A percentile compares a stretch with the other conserved stretches of the same genome.
Conservation (phyloP, 2,797 vertebrate species). For the Lophotriccus pileatus region DNA sequence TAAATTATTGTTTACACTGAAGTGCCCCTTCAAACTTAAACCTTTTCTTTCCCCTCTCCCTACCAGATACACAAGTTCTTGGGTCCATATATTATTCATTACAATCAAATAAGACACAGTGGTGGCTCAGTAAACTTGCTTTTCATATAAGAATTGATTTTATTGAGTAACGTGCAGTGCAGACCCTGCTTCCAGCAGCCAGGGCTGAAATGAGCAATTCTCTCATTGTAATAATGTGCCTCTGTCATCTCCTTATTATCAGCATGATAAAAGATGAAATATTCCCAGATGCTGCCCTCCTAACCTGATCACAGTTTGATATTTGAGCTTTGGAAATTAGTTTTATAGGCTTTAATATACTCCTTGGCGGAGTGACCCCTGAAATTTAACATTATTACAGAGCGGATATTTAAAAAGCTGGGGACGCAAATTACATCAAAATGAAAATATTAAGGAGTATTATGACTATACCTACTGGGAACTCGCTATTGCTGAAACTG, state of each 20-base stretch:
- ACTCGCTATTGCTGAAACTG: constrained; percentile 78
- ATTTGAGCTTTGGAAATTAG: constrained; percentile 99
- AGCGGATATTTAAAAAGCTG: constrained; percentile 99
- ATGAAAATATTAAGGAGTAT: constrained; percentile 99
- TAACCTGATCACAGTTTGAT: constrained; percentile 99
- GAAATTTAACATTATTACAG: constrained; percentile 99
- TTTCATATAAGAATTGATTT: constrained; percentile 93
- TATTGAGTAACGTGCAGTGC: constrained; percentile 90
- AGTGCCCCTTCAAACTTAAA: constrained; percentile 76
- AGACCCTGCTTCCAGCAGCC: constrained; percentile 86
- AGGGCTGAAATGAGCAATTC: constrained; percentile 98
- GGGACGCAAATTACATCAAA: constrained; percentile 99
- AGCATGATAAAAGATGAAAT: constrained; percentile 99
- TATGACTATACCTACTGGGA: constrained; percentile 95
- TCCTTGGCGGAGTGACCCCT: constrained; percentile 99
- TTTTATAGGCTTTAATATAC: constrained; percentile 99
- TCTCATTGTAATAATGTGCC: constrained; percentile 99
- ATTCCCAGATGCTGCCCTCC: constrained; percentile 99
- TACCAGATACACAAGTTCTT: constrained; percentile 57
- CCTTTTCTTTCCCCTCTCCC: constrained; percentile 44
- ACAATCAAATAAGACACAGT: constrained; percentile 96
- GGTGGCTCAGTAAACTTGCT: constrained; percentile 94
- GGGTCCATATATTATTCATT: constrained; percentile 96
- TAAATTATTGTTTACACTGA: constrained; percentile 70
- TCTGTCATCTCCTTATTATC: constrained; percentile 99